Conservation (phyloP, 2,113 vertebrate species). For the Nerophis lumbriciformis region DNA sequence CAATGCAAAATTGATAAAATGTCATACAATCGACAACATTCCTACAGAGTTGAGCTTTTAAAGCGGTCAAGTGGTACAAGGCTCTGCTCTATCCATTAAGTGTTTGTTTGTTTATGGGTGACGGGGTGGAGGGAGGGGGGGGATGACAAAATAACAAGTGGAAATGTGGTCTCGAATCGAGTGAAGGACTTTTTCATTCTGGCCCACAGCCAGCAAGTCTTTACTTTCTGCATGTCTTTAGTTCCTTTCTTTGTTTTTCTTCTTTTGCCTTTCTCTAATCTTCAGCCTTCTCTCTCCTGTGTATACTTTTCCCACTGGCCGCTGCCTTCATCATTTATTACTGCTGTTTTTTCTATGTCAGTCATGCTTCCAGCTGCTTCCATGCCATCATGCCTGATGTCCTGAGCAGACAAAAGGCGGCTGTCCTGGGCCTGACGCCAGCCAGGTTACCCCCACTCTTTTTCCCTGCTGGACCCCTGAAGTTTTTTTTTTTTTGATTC, state of each 20-base stretch:
- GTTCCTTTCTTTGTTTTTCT: conserved; percentile 7
- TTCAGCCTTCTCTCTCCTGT: conserved; percentile 16
- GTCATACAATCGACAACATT: too few relatives aligned
- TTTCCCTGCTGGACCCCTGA: conserved; percentile 34
- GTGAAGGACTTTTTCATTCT: conserved; percentile 43
- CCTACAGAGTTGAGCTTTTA: not conserved
- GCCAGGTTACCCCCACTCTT: conserved; percentile 53
- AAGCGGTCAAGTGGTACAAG: conserved; percentile 27
- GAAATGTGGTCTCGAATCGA: conserved; percentile 32
- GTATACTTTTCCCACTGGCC: conserved; percentile 62
- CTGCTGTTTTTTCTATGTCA: conserved; percentile 30
- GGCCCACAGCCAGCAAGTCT: conserved; percentile 24
- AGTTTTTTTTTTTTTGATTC: conserved; percentile 40
- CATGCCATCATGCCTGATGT: conserved; percentile 45
- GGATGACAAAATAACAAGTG: conserved; percentile 45
- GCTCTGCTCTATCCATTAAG: conserved; percentile 38
- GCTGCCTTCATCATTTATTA: conserved; percentile 22
- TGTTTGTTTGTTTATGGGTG: conserved; percentile 53
- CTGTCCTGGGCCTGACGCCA: conserved; percentile 54
- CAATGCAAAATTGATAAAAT: too few relatives aligned
- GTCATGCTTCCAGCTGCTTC: conserved; percentile 46
- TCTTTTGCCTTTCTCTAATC: conserved; percentile 13
- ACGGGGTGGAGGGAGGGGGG: conserved; percentile 29
- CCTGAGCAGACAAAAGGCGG: conserved; percentile 52
- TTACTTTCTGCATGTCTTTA: conserved; percentile 21